A percentile compares a stretch with the other conserved stretches of the same genome.
phyloP scores from a whole-genome alignment of 1,140 invertebrate species.

The Tetragonula clypearis region DNA sequence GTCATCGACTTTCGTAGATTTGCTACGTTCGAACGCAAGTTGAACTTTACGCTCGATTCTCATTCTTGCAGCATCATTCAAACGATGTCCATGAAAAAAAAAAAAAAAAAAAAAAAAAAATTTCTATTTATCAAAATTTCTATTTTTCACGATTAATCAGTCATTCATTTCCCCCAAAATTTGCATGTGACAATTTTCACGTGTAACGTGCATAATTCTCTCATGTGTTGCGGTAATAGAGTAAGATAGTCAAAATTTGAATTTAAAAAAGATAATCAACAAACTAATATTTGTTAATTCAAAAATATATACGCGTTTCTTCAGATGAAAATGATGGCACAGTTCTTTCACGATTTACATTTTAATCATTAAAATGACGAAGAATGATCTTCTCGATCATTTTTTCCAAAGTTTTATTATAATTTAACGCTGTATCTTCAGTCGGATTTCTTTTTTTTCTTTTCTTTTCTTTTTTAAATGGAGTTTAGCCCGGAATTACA shows the following conservation, averaged over 20 bases:
- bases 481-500: background rate
- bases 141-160: background rate
- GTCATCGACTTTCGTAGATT: slow-evolving; percentile 64
- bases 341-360: background rate
- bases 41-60: background rate
- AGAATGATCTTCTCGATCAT: background rate
- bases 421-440: background rate
- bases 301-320: too few relatives aligned
- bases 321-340: too few relatives aligned
- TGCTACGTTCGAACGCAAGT: background rate
- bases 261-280: background rate
- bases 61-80: background rate
- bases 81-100: background rate
- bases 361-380: background rate
- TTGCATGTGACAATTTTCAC: background rate
- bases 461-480: background rate
- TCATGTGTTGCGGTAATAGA: background rate
- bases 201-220: background rate
- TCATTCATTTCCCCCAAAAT: background rate
- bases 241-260: background rate
- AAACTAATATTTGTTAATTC: too few relatives aligned
- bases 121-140: background rate
- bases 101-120: background rate
- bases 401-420: background rate
- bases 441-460: background rate